Percentiles rank a stretch among this genome's conserved stretches.
Evolutionary conservation across 2,797 vertebrate species (phyloP).

Genomic region (Esox masquinongy): DNA sequence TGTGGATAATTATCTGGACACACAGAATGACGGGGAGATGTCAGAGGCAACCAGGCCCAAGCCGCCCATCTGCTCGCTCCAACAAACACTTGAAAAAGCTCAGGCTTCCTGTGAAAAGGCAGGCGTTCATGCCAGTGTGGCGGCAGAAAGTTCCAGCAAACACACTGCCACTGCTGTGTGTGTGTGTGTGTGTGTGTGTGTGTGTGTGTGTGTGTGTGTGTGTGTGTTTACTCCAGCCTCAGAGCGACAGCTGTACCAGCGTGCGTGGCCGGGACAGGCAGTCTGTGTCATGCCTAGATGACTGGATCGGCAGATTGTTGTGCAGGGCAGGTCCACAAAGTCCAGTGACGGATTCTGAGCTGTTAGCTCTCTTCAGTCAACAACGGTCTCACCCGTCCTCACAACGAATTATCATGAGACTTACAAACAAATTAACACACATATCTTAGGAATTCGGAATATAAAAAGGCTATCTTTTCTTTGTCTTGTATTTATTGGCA

Average conservation of each 20-base stretch:
- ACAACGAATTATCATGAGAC: background rate
- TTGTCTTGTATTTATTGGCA: constrained; percentile 24
- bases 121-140: constrained; percentile 43
- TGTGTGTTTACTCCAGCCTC: constrained; percentile 3
- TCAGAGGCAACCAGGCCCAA: constrained; percentile 58
- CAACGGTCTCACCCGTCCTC: background rate
- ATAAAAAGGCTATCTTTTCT: background rate
- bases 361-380: constrained; percentile 36
- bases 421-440: background rate
- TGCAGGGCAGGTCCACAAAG: constrained; percentile 35
- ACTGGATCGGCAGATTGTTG: constrained; percentile 46
- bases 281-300: constrained; percentile 43
- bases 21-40: constrained; percentile 49
- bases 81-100: constrained; percentile 66
- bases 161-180: constrained; percentile 61
- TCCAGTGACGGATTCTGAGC: constrained; percentile 31
- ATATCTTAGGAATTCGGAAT: background rate
- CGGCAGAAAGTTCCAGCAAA: constrained; percentile 57
- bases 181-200: constrained; percentile 41
- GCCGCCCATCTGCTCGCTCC: constrained; percentile 54
- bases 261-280: constrained; percentile 42
- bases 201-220: constrained; percentile 36
- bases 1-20: constrained; percentile 49
- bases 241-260: constrained; percentile 57
- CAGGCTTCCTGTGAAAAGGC: constrained; percentile 59